A percentile compares a stretch with the other conserved stretches of the same genome.
Conservation (phyloP, 2,797 vertebrate genomes). For the Chrysocyon brachyurus region DNA sequence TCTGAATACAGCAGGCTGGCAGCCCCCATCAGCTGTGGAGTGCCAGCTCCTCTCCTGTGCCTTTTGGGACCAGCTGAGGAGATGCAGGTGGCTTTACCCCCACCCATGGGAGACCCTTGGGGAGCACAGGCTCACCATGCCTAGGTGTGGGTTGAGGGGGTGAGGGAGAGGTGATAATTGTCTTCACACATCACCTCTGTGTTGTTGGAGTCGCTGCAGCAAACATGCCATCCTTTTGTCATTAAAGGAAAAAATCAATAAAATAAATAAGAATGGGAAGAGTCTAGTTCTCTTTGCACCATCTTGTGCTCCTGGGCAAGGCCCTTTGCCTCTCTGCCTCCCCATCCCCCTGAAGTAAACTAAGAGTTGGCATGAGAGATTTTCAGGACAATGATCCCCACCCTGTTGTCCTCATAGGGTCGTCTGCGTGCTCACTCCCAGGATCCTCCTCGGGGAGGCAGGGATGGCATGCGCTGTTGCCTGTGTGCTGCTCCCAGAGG, state of each 20-base stretch:
- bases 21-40: no score
- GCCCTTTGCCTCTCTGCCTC: not conserved
- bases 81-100: not conserved
- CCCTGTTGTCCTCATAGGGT: fast-evolving
- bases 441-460: not conserved
- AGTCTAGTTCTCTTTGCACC: not conserved
- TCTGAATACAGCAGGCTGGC: not conserved
- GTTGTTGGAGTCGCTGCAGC: no score
- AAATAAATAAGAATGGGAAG: not conserved
- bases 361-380: not conserved
- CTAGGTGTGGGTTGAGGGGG: not conserved
- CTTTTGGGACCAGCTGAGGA: not conserved
- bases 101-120: not conserved
- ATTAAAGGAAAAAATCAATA: not conserved
- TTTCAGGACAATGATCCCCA: not conserved
- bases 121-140: not conserved
- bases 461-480: not conserved
- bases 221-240: not conserved
- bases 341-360: not conserved
- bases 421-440: not conserved
- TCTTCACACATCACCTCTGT: not conserved
- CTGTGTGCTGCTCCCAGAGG: not conserved
- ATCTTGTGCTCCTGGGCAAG: not conserved
- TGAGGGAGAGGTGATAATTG: no score
- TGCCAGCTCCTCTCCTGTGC: not conserved